Evolutionary conservation across 1,140 invertebrate genomes (phyloP).

Genomic region (Drosophila cardini): DNA sequence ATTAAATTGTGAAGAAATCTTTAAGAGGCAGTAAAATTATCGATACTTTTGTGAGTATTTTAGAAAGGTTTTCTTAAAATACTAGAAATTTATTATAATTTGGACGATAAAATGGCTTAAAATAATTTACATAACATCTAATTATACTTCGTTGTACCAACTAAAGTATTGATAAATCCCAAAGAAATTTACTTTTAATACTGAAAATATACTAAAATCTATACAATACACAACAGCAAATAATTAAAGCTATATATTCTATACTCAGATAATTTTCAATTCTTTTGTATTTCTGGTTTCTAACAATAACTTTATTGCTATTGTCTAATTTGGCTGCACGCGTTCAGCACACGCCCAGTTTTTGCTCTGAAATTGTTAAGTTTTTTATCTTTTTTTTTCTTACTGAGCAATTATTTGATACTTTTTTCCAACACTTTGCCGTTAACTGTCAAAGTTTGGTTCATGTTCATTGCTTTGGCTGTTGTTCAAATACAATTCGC

Average conservation of each 20-base stretch:
- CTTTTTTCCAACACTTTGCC: constrained; percentile 38
- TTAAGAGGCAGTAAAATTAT: not conserved
- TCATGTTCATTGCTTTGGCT: constrained; percentile 19
- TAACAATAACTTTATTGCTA: constrained; percentile 15
- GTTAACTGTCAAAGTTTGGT: constrained; percentile 33
- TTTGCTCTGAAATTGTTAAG: constrained; percentile 10
- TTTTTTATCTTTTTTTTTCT: constrained; percentile 11
- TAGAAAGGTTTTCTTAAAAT: too few relatives aligned
- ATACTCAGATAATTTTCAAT: not conserved
- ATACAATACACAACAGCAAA: too few relatives aligned
- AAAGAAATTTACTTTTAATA: too few relatives aligned
- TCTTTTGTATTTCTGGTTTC: not conserved
- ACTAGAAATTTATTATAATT: too few relatives aligned
- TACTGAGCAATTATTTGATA: constrained; percentile 35
- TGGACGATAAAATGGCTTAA: too few relatives aligned
- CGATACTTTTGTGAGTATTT: too few relatives aligned
- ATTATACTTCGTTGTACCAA: too few relatives aligned
- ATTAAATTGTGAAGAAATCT: constrained; percentile 2
- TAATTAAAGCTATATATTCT: too few relatives aligned
- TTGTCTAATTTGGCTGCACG: constrained; percentile 43
- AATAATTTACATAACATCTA: too few relatives aligned
- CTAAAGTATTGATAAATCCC: not conserved
- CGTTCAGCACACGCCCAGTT: constrained; percentile 40
- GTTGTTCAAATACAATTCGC: constrained; percentile 23
- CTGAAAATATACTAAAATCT: too few relatives aligned